Evolutionary conservation across 2,888 invertebrate genomes (phyloP), one percentile per base, ranked within the genome.

Genomic region (Calephelis perditalis): DNA sequence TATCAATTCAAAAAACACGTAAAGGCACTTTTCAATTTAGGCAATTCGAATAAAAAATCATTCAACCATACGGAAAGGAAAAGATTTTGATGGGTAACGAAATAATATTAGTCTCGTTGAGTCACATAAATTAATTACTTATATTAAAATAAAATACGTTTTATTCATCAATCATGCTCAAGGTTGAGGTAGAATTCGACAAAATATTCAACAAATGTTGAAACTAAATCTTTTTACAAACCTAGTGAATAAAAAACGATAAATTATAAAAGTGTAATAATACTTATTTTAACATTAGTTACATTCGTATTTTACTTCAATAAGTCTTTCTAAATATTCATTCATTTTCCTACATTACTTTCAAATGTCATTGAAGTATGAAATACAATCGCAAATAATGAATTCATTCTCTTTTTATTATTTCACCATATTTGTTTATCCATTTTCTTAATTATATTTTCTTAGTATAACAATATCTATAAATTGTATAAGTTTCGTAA

Each of bases 401-500:
- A 85, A 85, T 78, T 81, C 82, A 81, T 84, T 73, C 79, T 87
- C 83, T 84, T 82, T 81, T 81, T 74, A 81, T 78, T 79, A 79
- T 86, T 85, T 87, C 87, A 81, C 84, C 85, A 83, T 84, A 84
- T 88, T 88, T 87, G 86, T 90, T 89, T 87, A 89, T 86, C 86
- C 79, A 86, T 85, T 89, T 88, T 82, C 86, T 90, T 90, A 88
- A 87, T 90, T 88, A 89, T 87, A 88, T 88, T 86, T 88, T 89
- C 89, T 90, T 90, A 90, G 86, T 90, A 90, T 90, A 89, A 86
- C 89, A 90, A 89, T 90, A 90, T 89, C 90, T 90, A 90, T 90
- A 90, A 90, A 90, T 82, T 90, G 90, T 90, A 90, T 90, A 90
- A 90, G 90, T 90, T 52, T 90, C 90, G 88, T 90, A 90, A 90